phyloP scores from a whole-genome alignment of 2,113 vertebrate species.

The Lasiurus cinereus region DNA sequence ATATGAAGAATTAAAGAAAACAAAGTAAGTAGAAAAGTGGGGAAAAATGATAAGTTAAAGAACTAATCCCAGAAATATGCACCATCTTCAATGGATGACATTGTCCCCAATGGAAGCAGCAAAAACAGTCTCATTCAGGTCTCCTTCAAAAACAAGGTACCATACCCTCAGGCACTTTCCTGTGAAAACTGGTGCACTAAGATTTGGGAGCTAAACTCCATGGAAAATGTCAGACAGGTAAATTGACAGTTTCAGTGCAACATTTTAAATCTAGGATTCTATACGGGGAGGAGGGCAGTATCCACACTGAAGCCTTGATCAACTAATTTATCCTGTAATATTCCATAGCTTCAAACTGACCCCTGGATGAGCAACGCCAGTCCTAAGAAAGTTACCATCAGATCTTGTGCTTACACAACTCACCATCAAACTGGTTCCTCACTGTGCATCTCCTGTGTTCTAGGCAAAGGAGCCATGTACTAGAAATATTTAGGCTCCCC shows the following conservation, averaged over 20 bases:
- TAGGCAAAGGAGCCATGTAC: background rate
- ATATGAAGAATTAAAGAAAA: background rate
- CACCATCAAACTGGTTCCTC: background rate
- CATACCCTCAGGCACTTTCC: background rate
- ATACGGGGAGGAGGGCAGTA: background rate
- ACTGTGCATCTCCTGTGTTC: background rate
- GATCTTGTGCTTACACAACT: background rate
- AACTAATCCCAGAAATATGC: background rate
- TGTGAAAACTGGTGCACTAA: background rate
- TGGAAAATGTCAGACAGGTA: background rate
- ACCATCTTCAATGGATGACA: background rate
- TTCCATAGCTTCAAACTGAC: background rate
- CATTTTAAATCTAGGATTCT: background rate
- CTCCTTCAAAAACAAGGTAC: background rate
- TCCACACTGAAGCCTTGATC: fast-evolving
- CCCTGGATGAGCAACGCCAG: fast-evolving
- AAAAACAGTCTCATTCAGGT: background rate
- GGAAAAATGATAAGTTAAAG: background rate
- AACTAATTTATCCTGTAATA: background rate
- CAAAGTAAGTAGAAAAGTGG: background rate
- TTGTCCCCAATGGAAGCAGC: background rate
- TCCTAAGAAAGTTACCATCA: too few species aligned
- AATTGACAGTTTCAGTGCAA: background rate
- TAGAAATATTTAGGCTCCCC: fast-evolving
- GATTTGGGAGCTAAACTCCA: background rate